Conservation (phyloP, 2,888 invertebrate species). For the Eilema sororculum region DNA sequence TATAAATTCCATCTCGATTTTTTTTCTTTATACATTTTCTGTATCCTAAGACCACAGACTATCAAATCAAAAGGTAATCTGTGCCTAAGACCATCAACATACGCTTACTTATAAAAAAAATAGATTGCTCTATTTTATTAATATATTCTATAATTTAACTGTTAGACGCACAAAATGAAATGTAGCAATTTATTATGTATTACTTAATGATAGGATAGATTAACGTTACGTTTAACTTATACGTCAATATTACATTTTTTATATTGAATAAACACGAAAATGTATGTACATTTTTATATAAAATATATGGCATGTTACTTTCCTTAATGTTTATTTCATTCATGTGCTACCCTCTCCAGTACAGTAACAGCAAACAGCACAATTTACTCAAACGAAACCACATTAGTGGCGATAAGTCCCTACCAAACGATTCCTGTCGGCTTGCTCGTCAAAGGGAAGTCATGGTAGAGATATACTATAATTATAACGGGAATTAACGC, state of each 20-base stretch:
- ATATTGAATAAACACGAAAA: constrained; percentile 72
- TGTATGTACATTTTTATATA: constrained; percentile 75
- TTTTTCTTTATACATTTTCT: constrained; percentile 28
- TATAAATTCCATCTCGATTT: constrained; percentile 4
- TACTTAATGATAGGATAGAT: constrained; percentile 49
- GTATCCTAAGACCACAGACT: constrained; percentile 21
- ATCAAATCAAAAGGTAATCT: constrained; percentile 11
- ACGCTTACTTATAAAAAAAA: constrained; percentile 62
- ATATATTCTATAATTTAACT: constrained; percentile 53
- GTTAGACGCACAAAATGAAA: constrained; percentile 71
- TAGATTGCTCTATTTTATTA: constrained; percentile 71
- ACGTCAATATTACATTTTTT: constrained; percentile 58
- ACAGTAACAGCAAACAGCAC: no score
- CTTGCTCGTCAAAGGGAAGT: no score
- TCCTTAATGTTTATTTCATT: constrained; percentile 68
- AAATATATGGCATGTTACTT: constrained; percentile 87
- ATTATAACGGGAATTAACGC: no score
- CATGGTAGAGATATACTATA: no score
- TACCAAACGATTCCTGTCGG: no score
- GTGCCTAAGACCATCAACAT: constrained; percentile 48
- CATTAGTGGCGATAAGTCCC: no score
- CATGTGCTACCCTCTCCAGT: constrained; percentile 12
- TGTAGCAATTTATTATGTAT: constrained; percentile 70
- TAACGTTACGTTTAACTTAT: constrained; percentile 57
- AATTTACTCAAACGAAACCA: no score